A percentile compares a stretch with the other conserved stretches of the same genome.
Evolutionary conservation across 2,888 invertebrate species (phyloP).

Genomic region (Crepidodera aurea): DNA sequence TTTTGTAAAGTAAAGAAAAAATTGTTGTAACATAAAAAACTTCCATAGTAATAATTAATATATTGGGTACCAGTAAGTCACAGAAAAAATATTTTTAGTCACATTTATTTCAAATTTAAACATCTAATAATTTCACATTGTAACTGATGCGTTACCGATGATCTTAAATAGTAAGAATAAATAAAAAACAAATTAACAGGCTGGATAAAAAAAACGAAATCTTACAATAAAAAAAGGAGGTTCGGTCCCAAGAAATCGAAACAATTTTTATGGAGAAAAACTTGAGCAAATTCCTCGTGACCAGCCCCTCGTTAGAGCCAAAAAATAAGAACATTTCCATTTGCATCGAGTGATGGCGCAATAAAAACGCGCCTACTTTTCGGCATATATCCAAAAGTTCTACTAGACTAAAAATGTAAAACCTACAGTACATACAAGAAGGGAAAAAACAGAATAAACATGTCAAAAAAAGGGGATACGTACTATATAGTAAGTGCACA

Average conservation of each 20-base stretch:
- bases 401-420: conserved; percentile 52
- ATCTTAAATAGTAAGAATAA: conserved; percentile 53
- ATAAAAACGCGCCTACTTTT: conserved; percentile 33
- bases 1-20: conserved; percentile 45
- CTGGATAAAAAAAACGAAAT: conserved; percentile 41
- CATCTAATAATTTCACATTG: conserved; percentile 59
- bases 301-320: conserved; percentile 14
- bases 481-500: conserved; percentile 55
- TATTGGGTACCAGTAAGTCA: conserved; percentile 45
- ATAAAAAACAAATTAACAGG: conserved; percentile 43
- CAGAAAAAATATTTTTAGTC: conserved; percentile 54
- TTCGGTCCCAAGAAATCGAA: conserved; percentile 7
- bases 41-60: conserved; percentile 40
- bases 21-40: conserved; percentile 44
- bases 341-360: conserved; percentile 27
- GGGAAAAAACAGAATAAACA: conserved; percentile 32
- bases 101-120: conserved; percentile 62
- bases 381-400: conserved; percentile 45
- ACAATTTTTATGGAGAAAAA: conserved; percentile 5
- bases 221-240: conserved; percentile 19
- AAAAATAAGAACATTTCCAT: conserved; percentile 29
- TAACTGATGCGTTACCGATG: conserved; percentile 53
- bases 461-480: conserved; percentile 42
- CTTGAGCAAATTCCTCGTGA: conserved; percentile 22
- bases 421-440: conserved; percentile 51